A percentile compares a stretch with the other conserved stretches of the same genome.
These are phyloP conservation scores for Oceanodroma tethys DNA, from an alignment of 2,113 vertebrate genomes.

Conservation along the genomic window DNA sequence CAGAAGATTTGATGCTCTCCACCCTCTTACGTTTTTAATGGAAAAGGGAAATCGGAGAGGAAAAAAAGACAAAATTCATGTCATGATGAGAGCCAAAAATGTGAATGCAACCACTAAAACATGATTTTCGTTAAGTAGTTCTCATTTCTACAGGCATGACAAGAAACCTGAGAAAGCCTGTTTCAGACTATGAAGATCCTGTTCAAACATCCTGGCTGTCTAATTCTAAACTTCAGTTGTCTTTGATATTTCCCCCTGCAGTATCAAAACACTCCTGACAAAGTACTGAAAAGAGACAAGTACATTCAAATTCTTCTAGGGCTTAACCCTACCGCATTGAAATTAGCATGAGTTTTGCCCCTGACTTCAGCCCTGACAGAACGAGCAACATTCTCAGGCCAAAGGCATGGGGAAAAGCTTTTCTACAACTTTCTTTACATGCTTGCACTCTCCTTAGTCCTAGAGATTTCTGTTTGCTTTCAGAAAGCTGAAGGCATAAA, in stretches of 20 bases:
- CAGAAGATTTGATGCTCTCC: not conserved
- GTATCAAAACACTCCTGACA: not conserved
- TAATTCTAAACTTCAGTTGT: not conserved
- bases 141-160: not conserved
- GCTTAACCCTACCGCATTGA: slow-evolving; percentile 11
- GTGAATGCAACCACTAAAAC: not conserved
- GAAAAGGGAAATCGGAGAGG: not conserved
- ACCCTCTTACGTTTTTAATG: not conserved
- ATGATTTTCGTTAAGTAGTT: accelerated
- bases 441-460: not conserved
- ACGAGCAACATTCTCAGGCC: not conserved
- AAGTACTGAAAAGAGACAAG: slow-evolving; percentile 22
- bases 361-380: slow-evolving; percentile 51
- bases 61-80: not conserved
- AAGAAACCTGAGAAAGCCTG: not conserved
- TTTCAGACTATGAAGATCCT: not conserved
- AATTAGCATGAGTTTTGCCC: slow-evolving; percentile 18
- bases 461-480: not conserved
- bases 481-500: not conserved
- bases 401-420: slow-evolving; percentile 2
- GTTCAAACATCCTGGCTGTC: not conserved
- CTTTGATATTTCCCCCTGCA: not conserved
- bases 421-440: not conserved
- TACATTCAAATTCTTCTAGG: slow-evolving; percentile 6
- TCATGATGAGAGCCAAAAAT: not conserved